Evolutionary conservation across 1,140 invertebrate genomes (phyloP).

Genomic region (Ceratoteleas bidentatus): DNA sequence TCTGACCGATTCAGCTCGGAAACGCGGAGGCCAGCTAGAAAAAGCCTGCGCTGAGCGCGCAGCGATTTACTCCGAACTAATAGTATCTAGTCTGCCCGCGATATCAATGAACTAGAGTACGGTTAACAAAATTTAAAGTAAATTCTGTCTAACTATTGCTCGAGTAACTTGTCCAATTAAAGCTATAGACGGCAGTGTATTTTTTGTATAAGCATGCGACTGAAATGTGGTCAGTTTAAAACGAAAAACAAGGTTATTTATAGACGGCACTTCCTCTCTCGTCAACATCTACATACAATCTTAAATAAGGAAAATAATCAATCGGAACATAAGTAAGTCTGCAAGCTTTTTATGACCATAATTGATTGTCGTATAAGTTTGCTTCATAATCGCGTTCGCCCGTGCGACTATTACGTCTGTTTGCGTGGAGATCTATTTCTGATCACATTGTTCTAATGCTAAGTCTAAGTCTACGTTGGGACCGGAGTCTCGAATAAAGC

Average conservation of each 20-base stretch:
- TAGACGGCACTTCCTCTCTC: constrained; percentile 37
- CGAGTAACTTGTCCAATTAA: constrained; percentile 55
- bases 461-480: background rate
- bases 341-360: constrained; percentile 9
- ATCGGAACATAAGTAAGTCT: constrained; percentile 26
- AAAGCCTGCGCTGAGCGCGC: background rate
- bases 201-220: constrained; percentile 40
- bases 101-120: constrained; percentile 49
- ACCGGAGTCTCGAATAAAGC: constrained; percentile 36
- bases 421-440: background rate
- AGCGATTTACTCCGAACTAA: background rate
- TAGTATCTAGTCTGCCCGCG: background rate
- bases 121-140: constrained; percentile 51
- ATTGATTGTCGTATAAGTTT: constrained; percentile 18
- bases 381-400: constrained; percentile 2
- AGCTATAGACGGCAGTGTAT: constrained; percentile 48
- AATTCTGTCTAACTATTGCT: constrained; percentile 31
- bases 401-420: background rate
- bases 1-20: background rate
- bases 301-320: constrained; percentile 47
- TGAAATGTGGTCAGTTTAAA: constrained; percentile 40
- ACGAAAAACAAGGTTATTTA: constrained; percentile 42
- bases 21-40: background rate
- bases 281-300: constrained; percentile 43
- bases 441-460: too few species aligned